Conservation (phyloP, 1,140 invertebrate species). For the Eulimnadia texana region DNA sequence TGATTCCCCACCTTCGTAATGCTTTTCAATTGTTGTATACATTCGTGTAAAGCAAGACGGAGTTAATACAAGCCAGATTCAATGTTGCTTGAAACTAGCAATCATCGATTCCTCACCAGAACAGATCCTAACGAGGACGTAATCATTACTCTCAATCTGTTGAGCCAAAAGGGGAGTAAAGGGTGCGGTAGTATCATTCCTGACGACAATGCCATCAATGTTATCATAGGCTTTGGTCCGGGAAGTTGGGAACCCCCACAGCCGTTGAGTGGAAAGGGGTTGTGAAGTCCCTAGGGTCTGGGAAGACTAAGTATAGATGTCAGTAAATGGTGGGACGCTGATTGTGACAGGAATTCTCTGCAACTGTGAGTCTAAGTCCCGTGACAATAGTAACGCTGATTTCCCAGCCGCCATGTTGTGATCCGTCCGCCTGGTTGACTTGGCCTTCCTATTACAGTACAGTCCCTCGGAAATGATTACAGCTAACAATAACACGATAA, state of each 20-base stretch:
- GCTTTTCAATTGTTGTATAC: not conserved
- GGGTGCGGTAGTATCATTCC: too few relatives aligned
- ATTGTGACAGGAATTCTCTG: not conserved
- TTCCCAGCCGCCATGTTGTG: not conserved
- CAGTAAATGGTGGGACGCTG: not conserved
- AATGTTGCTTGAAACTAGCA: not conserved
- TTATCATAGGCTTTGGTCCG: too few relatives aligned
- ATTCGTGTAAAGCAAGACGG: not conserved
- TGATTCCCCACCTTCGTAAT: not conserved
- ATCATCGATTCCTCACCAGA: not conserved
- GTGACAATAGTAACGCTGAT: not conserved
- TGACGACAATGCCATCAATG: too few relatives aligned
- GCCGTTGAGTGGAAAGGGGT: too few relatives aligned
- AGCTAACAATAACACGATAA: too few relatives aligned
- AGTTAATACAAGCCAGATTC: not conserved
- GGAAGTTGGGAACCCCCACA: too few relatives aligned
- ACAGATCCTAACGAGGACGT: not conserved
- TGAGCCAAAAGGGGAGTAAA: not conserved
- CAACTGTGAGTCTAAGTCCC: not conserved
- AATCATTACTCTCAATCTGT: not conserved
- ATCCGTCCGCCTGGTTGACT: not conserved
- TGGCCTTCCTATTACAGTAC: not conserved
- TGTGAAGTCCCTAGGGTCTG: not conserved
- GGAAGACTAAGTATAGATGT: not conserved
- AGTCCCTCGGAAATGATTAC: not conserved